Evolutionary conservation across 2,797 vertebrate species (phyloP).

Genomic region (Rachycentron canadum): DNA sequence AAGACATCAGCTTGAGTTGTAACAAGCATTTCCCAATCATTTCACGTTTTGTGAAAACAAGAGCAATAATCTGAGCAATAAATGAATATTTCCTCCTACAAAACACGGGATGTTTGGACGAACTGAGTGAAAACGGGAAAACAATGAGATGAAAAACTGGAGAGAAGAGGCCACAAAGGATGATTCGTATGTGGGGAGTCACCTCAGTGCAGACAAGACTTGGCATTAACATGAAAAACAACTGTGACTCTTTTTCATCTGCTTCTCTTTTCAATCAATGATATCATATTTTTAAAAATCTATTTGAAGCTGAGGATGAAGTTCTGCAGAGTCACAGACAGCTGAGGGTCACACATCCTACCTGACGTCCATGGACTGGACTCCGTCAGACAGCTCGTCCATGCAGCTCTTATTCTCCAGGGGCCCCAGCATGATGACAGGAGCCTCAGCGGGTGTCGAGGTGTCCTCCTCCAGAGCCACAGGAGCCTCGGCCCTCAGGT

Average conservation of each 20-base stretch:
- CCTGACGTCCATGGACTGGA: constrained; percentile 99
- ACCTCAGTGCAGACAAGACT: not conserved
- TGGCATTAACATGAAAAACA: not conserved
- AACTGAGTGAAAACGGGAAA: not conserved
- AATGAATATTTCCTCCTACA: not conserved
- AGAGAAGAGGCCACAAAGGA: not conserved
- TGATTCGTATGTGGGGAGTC: not conserved
- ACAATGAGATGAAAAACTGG: not conserved
- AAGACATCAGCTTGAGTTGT: too few relatives aligned
- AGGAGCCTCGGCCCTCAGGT: constrained; percentile 42
- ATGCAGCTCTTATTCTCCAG: constrained; percentile 89
- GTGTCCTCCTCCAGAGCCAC: constrained; percentile 59
- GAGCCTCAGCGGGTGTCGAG: constrained; percentile 60
- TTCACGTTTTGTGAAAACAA: not conserved
- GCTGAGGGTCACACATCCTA: constrained; percentile 60
- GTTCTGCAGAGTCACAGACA: not conserved
- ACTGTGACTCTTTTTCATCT: too few relatives aligned
- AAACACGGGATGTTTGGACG: not conserved
- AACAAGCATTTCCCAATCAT: too few relatives aligned
- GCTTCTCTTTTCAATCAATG: too few relatives aligned
- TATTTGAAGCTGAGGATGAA: not conserved
- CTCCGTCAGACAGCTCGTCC: constrained; percentile 95
- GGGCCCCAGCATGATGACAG: constrained; percentile 87
- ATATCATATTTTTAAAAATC: not conserved
- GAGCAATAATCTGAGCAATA: not conserved